Conservation (phyloP, 2,797 vertebrate genomes). For the Lepilemur septentrionalis region DNA sequence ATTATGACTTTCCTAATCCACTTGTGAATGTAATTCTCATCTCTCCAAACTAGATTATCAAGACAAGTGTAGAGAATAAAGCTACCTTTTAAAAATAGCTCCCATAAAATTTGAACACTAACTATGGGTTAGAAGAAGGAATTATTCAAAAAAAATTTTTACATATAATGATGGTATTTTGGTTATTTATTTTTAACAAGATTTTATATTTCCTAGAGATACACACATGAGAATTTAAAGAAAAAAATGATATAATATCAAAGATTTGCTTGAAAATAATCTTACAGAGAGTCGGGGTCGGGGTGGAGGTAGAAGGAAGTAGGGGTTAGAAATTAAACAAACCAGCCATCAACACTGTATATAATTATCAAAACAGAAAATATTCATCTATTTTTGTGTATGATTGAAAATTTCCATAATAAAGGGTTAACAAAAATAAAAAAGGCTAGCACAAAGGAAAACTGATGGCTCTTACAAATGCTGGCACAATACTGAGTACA, state of each 20-base stretch:
- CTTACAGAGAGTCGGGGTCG: not conserved
- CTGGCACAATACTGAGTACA: not conserved
- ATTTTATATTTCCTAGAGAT: not conserved
- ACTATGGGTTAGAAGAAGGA: not conserved
- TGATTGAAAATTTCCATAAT: not conserved
- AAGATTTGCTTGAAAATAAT: constrained; percentile 19
- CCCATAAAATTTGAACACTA: not conserved
- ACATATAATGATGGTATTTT: not conserved
- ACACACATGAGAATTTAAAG: not conserved
- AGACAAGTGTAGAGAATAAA: not conserved
- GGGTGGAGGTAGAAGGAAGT: not conserved
- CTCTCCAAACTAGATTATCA: not conserved
- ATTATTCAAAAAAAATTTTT: not conserved
- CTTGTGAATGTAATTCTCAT: not conserved
- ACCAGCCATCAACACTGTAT: not conserved
- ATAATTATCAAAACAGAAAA: not conserved
- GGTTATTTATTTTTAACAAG: not conserved
- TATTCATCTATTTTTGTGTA: not conserved
- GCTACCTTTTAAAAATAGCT: not conserved
- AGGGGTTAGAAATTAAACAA: not conserved
- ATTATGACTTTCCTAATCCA: not conserved
- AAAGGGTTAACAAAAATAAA: not conserved
- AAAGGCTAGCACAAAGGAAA: not conserved
- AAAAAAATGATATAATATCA: not conserved
- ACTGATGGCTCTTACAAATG: not conserved